Base-by-base conservation (phyloP, 2,113 vertebrate species). In the Lophura nycthemera region DNA sequence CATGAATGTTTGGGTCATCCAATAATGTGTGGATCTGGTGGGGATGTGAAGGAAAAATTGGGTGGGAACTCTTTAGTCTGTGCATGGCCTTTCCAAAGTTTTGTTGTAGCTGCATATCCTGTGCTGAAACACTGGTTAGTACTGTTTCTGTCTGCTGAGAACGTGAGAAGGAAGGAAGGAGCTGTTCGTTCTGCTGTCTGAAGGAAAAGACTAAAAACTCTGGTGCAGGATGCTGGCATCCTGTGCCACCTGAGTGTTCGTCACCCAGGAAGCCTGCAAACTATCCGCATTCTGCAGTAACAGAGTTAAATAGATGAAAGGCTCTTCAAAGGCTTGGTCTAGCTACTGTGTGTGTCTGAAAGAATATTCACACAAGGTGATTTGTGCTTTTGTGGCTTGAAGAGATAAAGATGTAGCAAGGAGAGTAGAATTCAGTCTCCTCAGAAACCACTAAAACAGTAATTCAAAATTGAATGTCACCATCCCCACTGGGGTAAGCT, bases 191-290 rank as follows among this genome's bases (percentile, higher is more conserved):
- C 40, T 76, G 13, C 19, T 48, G 42, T 24, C 27, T 83, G 63
- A 82, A 14, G 34, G 15, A 32, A 78, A 83, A 73, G 2, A 6
- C 59, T 57, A 42, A 75, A 89, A 50, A 42, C 36, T 8, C 29
- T 43, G 5, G 10, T 65, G 43, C 4, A 2, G 1, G n/a, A 59
- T 32, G 27, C 70, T 42, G 73, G 45, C 8, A 59, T 7, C 29
- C 12, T 14, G 0, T 65, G 20, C 19, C 13, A 45, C 22, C 30
- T 48, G 8, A 71, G 1, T 6, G 10, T 67, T 3, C 3, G 32
- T 83, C 29, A 50, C 11, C 20, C n/a, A 32, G 22, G 15, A 66
- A 65, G 13, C 29, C 38, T 59, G 7, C 20, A 89, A 40, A 52
- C 27, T 7, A 2, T 66, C 56, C 6, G 4, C 57, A 18, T 82